Percentiles rank a stretch among this genome's conserved stretches.
These are phyloP conservation scores for Pomatostomus ruficeps DNA, from an alignment of 2,113 vertebrate genomes.

Conservation along the genomic window DNA sequence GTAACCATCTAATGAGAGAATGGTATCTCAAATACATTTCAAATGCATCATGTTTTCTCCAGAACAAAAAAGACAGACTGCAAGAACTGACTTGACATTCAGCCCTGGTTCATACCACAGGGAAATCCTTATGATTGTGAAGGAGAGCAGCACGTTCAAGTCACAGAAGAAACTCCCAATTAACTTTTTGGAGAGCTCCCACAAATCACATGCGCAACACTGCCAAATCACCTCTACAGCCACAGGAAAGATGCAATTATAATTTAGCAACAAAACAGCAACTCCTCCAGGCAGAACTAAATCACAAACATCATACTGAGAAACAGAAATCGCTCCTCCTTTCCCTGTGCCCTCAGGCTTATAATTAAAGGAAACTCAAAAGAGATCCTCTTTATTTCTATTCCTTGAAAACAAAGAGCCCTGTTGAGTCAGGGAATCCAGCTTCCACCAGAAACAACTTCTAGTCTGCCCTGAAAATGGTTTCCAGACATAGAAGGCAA, in stretches of 20 bases:
- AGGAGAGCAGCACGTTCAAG: background rate
- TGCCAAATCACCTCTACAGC: background rate
- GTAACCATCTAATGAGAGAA: conserved; percentile 32
- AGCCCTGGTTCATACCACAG: background rate
- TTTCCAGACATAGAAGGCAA: background rate
- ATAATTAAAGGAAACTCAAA: conserved; percentile 28
- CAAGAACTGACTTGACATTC: conserved; percentile 51
- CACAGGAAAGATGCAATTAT: background rate
- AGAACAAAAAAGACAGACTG: background rate
- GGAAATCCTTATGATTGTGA: background rate
- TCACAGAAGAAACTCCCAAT: background rate
- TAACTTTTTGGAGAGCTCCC: background rate
- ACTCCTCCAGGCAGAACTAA: conserved; percentile 25
- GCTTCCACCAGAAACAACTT: background rate
- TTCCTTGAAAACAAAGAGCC: conserved; percentile 27
- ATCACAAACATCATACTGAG: background rate
- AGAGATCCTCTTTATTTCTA: conserved; percentile 26
- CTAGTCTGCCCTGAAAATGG: background rate
- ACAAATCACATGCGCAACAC: background rate
- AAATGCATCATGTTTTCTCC: background rate
- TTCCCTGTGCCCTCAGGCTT: conserved; percentile 7
- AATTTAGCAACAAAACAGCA: conserved; percentile 36
- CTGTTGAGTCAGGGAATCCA: background rate
- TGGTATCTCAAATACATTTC: background rate
- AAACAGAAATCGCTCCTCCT: background rate